Evolutionary conservation across 2,888 invertebrate genomes (phyloP).

Genomic region (Volucella bombylans): DNA sequence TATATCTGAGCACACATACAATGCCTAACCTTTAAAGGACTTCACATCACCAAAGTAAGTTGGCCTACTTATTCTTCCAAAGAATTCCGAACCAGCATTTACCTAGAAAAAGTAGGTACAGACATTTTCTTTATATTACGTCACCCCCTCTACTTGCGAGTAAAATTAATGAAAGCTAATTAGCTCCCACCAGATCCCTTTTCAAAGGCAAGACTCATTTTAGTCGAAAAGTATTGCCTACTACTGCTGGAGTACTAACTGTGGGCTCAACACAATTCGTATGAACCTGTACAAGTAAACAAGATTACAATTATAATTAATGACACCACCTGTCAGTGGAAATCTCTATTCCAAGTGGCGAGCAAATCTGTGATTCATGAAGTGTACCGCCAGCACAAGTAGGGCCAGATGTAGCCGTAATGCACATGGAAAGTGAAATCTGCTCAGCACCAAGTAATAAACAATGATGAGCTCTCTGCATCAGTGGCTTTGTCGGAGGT

Average conservation of each 20-base stretch:
- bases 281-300: slow-evolving; percentile 39
- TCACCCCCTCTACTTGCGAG: slow-evolving; percentile 49
- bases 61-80: slow-evolving; percentile 14
- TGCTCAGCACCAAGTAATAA: slow-evolving; percentile 35
- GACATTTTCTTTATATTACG: slow-evolving; percentile 33
- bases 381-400: slow-evolving; percentile 38
- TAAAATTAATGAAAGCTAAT: slow-evolving; percentile 69
- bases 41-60: no score
- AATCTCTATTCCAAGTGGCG: slow-evolving; percentile 13
- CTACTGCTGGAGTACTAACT: no score
- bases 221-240: slow-evolving; percentile 25
- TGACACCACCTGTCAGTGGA: slow-evolving; percentile 69
- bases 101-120: no score
- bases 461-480: slow-evolving; percentile 62
- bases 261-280: no score
- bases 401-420: no score
- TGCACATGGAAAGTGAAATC: slow-evolving; percentile 70
- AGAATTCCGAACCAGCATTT: slow-evolving; percentile 8
- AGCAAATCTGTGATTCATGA: slow-evolving; percentile 58
- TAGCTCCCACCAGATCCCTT: slow-evolving; percentile 54
- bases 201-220: slow-evolving; percentile 52
- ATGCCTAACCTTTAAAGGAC: no score
- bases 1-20: no score
- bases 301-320: slow-evolving; percentile 70
- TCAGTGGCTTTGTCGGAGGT: slow-evolving; percentile 42